Conservation (phyloP, 2,113 vertebrate species). For the Aegithalos caudatus region DNA sequence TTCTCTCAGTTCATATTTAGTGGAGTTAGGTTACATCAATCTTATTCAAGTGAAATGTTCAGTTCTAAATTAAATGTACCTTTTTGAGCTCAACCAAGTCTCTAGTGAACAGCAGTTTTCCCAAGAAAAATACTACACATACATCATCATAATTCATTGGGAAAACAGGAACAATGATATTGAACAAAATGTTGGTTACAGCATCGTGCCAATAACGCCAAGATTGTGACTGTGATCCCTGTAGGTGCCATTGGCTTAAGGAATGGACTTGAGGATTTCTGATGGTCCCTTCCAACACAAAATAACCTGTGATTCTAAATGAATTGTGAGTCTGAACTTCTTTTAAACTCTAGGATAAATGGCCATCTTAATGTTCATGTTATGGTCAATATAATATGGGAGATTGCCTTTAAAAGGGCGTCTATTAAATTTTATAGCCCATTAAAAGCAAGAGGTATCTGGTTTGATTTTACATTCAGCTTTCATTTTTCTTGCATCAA, state of each 20-base stretch:
- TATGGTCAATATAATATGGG: not conserved
- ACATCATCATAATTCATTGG: constrained; percentile 32
- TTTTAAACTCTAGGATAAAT: not conserved
- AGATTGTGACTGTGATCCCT: not conserved
- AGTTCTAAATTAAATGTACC: constrained; percentile 25
- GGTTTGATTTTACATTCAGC: not conserved
- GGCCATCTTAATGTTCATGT: not conserved
- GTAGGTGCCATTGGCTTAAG: not conserved
- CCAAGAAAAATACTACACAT: not conserved
- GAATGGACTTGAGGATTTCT: not conserved
- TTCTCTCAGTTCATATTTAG: not conserved
- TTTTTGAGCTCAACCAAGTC: constrained; percentile 4
- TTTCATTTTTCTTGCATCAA: not conserved
- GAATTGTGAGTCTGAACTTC: not conserved
- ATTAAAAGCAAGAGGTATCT: not conserved
- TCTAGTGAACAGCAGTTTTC: constrained; percentile 9
- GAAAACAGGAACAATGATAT: not conserved
- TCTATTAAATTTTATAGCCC: not conserved
- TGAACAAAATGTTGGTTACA: not conserved
- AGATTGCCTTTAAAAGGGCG: not conserved
- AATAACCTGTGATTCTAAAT: not conserved
- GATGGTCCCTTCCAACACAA: not conserved
- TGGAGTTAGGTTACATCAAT: not conserved
- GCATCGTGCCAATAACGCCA: not conserved
- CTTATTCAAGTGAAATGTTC: not conserved